Conservation (phyloP, 2,113 vertebrate species). For the Tragelaphus strepsiceros region DNA sequence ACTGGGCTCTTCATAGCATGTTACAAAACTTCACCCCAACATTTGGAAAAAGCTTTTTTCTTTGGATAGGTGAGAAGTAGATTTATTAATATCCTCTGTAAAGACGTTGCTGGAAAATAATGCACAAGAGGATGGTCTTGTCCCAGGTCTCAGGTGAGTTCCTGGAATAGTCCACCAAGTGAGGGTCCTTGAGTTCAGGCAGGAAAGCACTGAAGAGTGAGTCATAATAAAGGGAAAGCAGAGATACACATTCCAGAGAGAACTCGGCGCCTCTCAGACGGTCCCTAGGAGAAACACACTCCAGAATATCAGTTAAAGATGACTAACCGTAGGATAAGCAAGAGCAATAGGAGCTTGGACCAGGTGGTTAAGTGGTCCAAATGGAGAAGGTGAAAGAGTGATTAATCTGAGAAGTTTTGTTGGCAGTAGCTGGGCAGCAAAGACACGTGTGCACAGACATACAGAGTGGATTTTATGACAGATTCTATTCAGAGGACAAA, state of each 20-base stretch:
- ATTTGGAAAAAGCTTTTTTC: neutral
- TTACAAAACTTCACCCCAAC: neutral
- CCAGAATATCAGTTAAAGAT: neutral
- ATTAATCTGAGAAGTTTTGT: neutral
- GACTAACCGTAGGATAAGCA: neutral
- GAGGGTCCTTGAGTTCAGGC: neutral
- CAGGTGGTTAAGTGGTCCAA: neutral
- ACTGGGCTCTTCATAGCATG: neutral
- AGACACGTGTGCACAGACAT: neutral
- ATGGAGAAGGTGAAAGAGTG: neutral
- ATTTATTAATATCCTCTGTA: neutral
- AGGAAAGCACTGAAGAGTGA: neutral
- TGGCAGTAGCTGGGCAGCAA: neutral
- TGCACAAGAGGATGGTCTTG: neutral
- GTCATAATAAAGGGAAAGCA: neutral
- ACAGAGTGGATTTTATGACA: neutral
- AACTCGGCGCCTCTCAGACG: fast-evolving
- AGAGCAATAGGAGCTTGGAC: neutral
- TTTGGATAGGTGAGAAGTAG: neutral
- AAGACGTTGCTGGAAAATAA: neutral
- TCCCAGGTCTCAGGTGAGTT: neutral
- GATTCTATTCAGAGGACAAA: neutral
- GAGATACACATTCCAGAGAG: neutral
- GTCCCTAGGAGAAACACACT: neutral
- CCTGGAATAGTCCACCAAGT: neutral